These are phyloP conservation scores for Holcopasites calliopsidis DNA, from an alignment of 1,140 invertebrate species.

Conservation along the genomic window DNA sequence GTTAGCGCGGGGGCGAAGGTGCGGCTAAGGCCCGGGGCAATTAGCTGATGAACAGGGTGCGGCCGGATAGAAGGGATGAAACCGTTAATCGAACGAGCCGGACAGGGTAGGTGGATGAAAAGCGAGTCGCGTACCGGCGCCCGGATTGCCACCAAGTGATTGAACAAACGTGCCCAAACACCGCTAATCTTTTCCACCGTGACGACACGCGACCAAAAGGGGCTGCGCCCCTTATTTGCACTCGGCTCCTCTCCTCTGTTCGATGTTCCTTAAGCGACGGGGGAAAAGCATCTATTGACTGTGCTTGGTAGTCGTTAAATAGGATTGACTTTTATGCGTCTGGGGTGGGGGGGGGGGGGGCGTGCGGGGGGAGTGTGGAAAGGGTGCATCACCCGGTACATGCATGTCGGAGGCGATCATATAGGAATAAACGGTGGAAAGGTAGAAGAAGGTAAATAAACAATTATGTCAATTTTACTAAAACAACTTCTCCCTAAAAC, in stretches of 20 bases:
- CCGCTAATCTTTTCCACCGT: slow-evolving; percentile 27
- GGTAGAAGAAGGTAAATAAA: too few species aligned
- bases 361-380: too few species aligned
- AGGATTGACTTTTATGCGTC: neutral
- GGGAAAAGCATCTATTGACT: neutral
- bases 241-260: slow-evolving; percentile 5
- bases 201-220: slow-evolving; percentile 15
- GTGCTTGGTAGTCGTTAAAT: neutral
- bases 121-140: slow-evolving; percentile 18
- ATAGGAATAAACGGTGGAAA: neutral
- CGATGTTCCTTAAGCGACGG: neutral
- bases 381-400: too few species aligned
- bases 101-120: neutral
- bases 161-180: slow-evolving; percentile 9
- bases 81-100: neutral
- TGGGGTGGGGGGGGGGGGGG: neutral
- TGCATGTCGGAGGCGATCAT: neutral
- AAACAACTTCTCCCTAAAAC: neutral
- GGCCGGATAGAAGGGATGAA: slow-evolving; percentile 35
- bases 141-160: slow-evolving; percentile 21
- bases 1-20: slow-evolving; percentile 23
- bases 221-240: neutral
- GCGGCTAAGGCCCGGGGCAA: slow-evolving; percentile 48
- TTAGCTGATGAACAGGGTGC: slow-evolving; percentile 67
- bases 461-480: too few species aligned